Percentiles rank a stretch among this genome's conserved stretches.
phyloP scores from a whole-genome alignment of 1,140 invertebrate species.

The Radopholus similis region DNA sequence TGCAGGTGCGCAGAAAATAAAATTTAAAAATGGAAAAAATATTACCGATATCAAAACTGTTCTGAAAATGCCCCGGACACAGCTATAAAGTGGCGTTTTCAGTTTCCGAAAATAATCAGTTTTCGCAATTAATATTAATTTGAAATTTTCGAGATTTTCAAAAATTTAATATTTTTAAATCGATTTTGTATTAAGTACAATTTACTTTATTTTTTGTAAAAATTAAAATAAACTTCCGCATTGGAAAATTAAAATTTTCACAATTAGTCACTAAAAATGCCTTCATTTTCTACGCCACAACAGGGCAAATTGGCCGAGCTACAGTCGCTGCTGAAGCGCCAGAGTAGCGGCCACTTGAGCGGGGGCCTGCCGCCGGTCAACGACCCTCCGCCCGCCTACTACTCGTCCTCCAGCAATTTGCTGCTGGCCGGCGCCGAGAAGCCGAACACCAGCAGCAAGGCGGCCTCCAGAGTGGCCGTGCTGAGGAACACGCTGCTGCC shows the following conservation, averaged over 20 bases:
- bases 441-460: not conserved
- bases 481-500: not conserved
- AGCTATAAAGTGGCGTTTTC: too few relatives aligned
- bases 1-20: conserved; percentile 24
- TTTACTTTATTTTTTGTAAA: not conserved
- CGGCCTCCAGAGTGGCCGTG: not conserved
- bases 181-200: not conserved
- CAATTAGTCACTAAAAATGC: not conserved
- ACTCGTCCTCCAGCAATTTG: not conserved
- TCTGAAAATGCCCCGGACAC: not conserved
- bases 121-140: not conserved
- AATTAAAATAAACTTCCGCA: too few relatives aligned
- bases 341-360: not conserved
- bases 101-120: not conserved
- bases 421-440: not conserved
- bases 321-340: conserved; percentile 14
- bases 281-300: too few relatives aligned
- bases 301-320: conserved; percentile 34
- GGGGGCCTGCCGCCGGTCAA: not conserved
- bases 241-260: not conserved
- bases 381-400: conserved; percentile 38
- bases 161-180: not conserved
- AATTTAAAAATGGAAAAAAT: not conserved
- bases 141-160: not conserved
- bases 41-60: too few relatives aligned